Evolutionary conservation across 2,797 vertebrate genomes (phyloP).

Genomic region (Amblyopsis hoosieri): DNA sequence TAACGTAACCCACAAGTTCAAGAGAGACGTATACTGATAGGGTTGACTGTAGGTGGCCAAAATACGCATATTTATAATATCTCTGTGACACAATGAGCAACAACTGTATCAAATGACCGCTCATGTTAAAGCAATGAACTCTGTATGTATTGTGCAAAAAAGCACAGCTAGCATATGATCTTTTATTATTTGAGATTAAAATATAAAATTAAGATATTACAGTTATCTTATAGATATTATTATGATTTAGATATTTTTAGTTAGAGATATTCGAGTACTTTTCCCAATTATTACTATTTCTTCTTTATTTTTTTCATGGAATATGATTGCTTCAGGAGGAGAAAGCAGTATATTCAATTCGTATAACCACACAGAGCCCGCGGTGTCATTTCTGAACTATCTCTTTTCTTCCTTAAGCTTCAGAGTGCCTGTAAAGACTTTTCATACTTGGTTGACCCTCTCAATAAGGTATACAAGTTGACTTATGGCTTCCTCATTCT

Average conservation of each 20-base stretch:
- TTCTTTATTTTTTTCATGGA: neutral
- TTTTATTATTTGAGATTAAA: neutral
- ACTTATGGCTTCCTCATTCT: conserved; percentile 17
- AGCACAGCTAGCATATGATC: neutral
- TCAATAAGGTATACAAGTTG: conserved; percentile 77
- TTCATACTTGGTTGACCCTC: conserved; percentile 82
- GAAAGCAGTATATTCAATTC: conserved; percentile 2
- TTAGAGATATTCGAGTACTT: no score
- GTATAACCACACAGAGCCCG: conserved; percentile 4
- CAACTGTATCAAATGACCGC: neutral
- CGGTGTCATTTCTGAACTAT: conserved; percentile 50
- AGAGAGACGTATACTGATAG: conserved; percentile 15
- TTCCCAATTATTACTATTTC: neutral
- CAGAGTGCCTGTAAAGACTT: conserved; percentile 84
- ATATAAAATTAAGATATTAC: neutral
- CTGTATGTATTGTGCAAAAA: neutral
- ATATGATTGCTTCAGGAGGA: conserved; percentile 8
- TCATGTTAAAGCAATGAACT: neutral
- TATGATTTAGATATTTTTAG: no score
- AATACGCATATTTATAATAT: conserved; percentile 9
- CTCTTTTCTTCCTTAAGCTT: conserved; percentile 73
- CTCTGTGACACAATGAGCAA: neutral
- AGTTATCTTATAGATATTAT: neutral
- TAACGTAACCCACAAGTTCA: conserved; percentile 12
- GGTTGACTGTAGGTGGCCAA: conserved; percentile 18